Base-by-base conservation (phyloP, 1,140 invertebrate genomes). In the Brachionus manjavacas region DNA sequence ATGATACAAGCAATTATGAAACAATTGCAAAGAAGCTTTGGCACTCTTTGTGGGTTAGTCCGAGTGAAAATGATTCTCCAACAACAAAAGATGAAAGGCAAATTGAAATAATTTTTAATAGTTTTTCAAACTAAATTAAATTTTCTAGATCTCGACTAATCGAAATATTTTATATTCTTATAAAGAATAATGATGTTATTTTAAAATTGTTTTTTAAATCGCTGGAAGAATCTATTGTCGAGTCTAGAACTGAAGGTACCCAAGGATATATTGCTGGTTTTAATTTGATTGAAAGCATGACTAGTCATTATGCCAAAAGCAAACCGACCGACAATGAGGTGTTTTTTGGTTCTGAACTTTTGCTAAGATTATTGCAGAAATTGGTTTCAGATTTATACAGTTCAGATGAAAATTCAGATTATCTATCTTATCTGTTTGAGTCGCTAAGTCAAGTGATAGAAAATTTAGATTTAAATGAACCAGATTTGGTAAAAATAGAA, bases 141-240 rank as follows among this genome's bases (percentile, higher is more conserved):
- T 74, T 20, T 16, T 11, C 8, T 39, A 74, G 70, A 41, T 46
- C 41, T 12, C n/a, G 41, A 6, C 9, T 76, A 6, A 76, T 76
- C 11, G 72, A 76, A 49, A 76, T 76, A 46, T 76, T 76, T 25
- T 76, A 76, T 35, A 25, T 49, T 46, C 46, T 76, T 14, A 76
- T 76, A 25, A 25, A 76, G 25, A 76, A 76, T 9, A 46, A 76
- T 25, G n/a, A 25, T 31, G 9, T 11, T 49, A 76, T 76, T 49
- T 16, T 76, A 11, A 49, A 76, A 25, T 76, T 43, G 72, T 49
- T 76, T 25, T 76, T 76, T 14, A 25, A 76, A 23, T 49, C 72
- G 14, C 20, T 76, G 11, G 43, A 76, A 76, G 72, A 76, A 28
- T 76, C 72, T 3, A 49, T 76, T 23, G 4, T 76, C 6, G 41